Evolutionary conservation across 2,113 vertebrate genomes (phyloP), one percentile per base, ranked within the genome.

Genomic region (Takifugu flavidus): DNA sequence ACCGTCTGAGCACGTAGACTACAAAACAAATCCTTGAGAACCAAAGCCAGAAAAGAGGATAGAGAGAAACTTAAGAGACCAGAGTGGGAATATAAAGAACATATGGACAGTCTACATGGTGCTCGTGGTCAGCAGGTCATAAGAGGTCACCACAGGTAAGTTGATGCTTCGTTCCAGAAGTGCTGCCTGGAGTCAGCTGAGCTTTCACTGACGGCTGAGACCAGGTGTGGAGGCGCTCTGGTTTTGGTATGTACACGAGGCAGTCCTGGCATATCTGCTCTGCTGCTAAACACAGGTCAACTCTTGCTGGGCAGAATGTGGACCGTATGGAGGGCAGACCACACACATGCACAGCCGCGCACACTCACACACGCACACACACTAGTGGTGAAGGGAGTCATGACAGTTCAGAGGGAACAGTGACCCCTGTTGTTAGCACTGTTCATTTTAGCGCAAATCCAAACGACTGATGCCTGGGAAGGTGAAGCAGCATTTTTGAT

Each of bases 1-100:
- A 82, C 81, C 65, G 74, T 64, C 71, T 74, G 68, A 53, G 75
- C 77, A 87, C 78, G 80, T 74, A 25, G 62, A 65, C 58, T 59
- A 66, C 46, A 65, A 79, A 43, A 53, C 31, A 72, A 70, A 66
- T 59, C 70, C 58, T 63, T 56, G 25, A 50, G 64, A 57, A 62
- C 14, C 25, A 68, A 45, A 62, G 46, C 29, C 50, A 62, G 27
- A 56, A 51, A 55, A n/a, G 57, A 50, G 11, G n/a, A 10, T 6
- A 14, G 28, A 28, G 45, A 61, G 13, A 44, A 20, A 42, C 14
- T 49, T 51, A 46, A 46, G 53, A 26, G 39, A 74, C 52, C 42
- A 61, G 54, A 50, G 67, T 50, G 45, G 65, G 53, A 20, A 59
- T 49, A 45, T 43, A 6, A 13, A 57, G 54, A 59, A 25, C 59